These are phyloP conservation scores for Plectrocnemia conspersa DNA, from an alignment of 1,140 invertebrate species.

Conservation along the genomic window DNA sequence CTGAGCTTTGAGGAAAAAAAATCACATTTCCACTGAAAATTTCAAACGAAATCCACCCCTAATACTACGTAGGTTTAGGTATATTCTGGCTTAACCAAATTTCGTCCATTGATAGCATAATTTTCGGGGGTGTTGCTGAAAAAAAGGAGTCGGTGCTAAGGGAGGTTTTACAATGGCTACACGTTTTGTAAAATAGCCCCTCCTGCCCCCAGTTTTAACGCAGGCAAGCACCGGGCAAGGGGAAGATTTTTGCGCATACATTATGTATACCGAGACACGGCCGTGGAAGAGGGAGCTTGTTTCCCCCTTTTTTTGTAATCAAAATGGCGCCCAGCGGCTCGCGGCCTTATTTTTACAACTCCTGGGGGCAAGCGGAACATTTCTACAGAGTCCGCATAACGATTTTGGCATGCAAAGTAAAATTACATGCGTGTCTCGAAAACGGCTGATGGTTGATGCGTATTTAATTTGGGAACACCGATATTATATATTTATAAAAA, in stretches of 20 bases:
- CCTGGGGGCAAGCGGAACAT: constrained; percentile 20
- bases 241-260: constrained; percentile 35
- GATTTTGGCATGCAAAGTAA: constrained; percentile 21
- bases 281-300: constrained; percentile 12
- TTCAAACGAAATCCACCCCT: constrained; percentile 16
- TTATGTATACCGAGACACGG: constrained; percentile 30
- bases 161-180: constrained; percentile 33
- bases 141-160: constrained; percentile 29
- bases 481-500: too few species aligned
- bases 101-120: too few species aligned
- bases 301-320: constrained; percentile 30
- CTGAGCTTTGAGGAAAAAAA: constrained; percentile 5
- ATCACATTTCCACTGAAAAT: too few species aligned
- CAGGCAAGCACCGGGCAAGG: constrained; percentile 22
- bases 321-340: constrained; percentile 28
- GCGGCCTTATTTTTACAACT: constrained; percentile 22
- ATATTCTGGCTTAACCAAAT: too few species aligned
- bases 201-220: constrained; percentile 22
- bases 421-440: neutral
- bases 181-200: constrained; percentile 33
- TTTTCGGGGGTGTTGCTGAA: constrained; percentile 11
- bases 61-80: neutral
- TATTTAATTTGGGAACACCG: too few species aligned
- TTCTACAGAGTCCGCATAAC: constrained; percentile 24
- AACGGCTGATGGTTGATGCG: too few species aligned